Conservation (phyloP, 2,797 vertebrate species). For the Micrastur ruficollis region DNA sequence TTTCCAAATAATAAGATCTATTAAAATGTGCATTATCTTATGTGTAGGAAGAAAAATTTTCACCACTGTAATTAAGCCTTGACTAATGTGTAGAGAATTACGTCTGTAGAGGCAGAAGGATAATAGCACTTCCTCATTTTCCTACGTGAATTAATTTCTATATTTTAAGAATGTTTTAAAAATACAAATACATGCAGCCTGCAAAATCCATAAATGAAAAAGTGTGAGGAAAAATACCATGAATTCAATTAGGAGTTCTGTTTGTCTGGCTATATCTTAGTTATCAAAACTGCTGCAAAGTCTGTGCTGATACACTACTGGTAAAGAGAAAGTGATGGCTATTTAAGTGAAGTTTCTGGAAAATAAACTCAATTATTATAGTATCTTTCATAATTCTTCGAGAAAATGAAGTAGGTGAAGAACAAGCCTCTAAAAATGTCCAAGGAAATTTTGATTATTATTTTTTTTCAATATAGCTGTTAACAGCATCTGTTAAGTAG, state of each 20-base stretch:
- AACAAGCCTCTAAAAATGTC: not conserved
- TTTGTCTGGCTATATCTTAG: not conserved
- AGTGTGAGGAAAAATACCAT: not conserved
- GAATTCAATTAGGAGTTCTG: not conserved
- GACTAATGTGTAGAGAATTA: not conserved
- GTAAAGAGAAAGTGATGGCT: not conserved
- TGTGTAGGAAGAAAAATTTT: not conserved
- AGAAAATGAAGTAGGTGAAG: not conserved
- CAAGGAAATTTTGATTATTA: not conserved
- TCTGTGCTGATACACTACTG: not conserved
- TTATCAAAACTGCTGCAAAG: not conserved
- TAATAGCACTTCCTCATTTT: not conserved
- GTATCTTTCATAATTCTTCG: not conserved
- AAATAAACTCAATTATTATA: not conserved
- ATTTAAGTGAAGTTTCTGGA: not conserved
- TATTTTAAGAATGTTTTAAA: not conserved
- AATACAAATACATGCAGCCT: not conserved
- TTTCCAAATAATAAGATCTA: not conserved
- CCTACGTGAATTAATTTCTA: not conserved
- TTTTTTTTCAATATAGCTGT: not conserved
- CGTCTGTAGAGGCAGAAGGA: not conserved
- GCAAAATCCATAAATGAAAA: not conserved
- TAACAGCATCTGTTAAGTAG: not conserved
- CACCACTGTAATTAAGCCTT: slow-evolving; percentile 1
- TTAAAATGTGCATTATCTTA: not conserved